phyloP scores from a whole-genome alignment of 2,888 invertebrate species.

The Leptopilina drosophilae region DNA sequence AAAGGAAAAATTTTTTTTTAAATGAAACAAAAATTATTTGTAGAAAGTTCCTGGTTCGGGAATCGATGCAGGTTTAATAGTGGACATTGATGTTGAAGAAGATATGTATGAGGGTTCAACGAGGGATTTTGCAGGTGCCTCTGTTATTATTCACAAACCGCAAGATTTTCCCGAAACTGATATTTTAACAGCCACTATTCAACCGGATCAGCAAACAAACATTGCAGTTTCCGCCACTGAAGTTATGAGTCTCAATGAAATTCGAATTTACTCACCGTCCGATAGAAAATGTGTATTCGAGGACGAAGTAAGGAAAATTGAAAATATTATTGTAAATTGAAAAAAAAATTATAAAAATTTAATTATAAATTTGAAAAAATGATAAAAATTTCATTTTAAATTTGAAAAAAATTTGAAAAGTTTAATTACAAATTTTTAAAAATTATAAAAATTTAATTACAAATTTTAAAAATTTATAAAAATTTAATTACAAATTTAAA shows the following conservation, averaged over 20 bases:
- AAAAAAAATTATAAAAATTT: neutral
- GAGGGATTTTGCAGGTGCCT: neutral
- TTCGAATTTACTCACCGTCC: neutral
- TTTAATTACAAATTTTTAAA: neutral
- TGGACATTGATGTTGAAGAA: slow-evolving; percentile 67
- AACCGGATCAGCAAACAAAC: slow-evolving; percentile 1
- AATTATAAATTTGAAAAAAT: neutral
- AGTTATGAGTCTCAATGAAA: neutral
- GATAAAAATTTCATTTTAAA: neutral
- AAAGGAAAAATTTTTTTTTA: neutral
- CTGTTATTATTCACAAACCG: neutral
- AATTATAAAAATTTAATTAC: neutral
- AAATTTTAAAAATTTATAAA: neutral
- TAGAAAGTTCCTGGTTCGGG: slow-evolving; percentile 66
- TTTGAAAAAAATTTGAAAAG: neutral
- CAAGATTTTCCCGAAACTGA: neutral
- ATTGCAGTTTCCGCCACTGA: neutral
- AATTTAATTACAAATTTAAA: neutral
- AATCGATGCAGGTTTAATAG: slow-evolving; percentile 67
- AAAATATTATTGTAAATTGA: no score
- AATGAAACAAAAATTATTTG: neutral
- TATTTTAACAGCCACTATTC: neutral
- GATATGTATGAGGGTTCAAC: neutral
- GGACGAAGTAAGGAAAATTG: neutral
- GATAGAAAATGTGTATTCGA: neutral